These are phyloP conservation scores for Luscinia megarhynchos DNA, from an alignment of 2,797 vertebrate species.

Conservation along the genomic window DNA sequence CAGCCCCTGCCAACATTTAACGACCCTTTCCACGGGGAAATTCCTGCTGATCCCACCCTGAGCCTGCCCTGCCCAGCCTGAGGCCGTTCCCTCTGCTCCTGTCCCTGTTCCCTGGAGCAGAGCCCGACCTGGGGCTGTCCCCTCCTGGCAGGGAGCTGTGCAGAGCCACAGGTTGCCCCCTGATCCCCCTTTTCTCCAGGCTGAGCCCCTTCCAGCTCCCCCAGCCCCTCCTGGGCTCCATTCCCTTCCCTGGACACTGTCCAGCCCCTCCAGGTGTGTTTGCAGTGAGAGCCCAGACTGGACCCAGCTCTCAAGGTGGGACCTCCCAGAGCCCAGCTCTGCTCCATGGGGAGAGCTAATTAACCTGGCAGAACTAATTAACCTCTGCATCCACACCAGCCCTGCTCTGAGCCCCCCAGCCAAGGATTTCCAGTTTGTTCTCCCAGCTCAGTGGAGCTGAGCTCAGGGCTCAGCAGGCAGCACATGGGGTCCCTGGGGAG, in stretches of 20 bases:
- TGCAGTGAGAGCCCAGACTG: not conserved
- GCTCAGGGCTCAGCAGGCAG: conserved; percentile 33
- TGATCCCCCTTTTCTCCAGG: not conserved
- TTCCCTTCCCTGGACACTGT: rapidly evolving
- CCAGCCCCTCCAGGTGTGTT: not conserved
- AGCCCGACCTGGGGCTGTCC: not conserved
- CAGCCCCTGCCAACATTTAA: not conserved
- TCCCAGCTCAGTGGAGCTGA: not conserved
- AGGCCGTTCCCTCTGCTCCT: not conserved
- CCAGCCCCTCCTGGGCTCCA: not conserved
- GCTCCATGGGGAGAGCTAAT: not conserved
- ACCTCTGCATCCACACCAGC: not conserved
- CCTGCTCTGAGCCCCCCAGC: not conserved
- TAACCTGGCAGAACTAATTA: not conserved
- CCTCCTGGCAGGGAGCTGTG: not conserved
- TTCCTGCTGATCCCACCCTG: not conserved
- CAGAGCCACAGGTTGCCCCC: not conserved
- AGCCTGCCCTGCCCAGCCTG: not conserved
- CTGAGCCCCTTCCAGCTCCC: not conserved
- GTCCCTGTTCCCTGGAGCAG: not conserved
- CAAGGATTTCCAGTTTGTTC: not conserved
- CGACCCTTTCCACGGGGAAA: not conserved
- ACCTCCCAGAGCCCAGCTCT: not conserved
- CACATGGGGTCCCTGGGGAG: conserved; percentile 18
- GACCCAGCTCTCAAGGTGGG: not conserved